Percentiles rank a stretch among this genome's conserved stretches.
Conservation (phyloP, 2,113 vertebrate species). For the Microtus montanus region DNA sequence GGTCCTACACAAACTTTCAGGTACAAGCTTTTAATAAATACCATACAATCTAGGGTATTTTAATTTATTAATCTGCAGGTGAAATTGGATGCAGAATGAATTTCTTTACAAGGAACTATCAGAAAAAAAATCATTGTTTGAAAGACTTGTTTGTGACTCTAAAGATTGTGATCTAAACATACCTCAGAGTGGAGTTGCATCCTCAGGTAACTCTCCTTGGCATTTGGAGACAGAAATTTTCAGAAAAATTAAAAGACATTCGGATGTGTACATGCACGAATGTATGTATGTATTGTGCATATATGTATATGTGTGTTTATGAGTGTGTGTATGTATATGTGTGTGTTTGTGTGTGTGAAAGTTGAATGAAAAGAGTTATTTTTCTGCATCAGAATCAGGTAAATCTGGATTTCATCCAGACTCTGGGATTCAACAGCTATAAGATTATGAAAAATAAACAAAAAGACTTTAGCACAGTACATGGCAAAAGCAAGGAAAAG, state of each 20-base stretch:
- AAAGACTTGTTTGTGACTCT: slow-evolving; percentile 4
- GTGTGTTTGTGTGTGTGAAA: not conserved
- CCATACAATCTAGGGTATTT: not conserved
- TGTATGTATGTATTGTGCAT: not conserved
- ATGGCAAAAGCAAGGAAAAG: not conserved
- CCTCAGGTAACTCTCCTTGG: not conserved
- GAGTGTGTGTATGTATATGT: not conserved
- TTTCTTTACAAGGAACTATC: not conserved
- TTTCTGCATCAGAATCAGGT: not conserved
- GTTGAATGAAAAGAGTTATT: not conserved
- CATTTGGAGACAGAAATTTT: not conserved
- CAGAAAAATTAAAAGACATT: not conserved
- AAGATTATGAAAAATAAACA: not conserved
- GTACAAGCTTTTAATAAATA: not conserved
- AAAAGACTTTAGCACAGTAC: not conserved
- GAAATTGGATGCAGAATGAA: not conserved
- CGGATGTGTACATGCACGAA: not conserved
- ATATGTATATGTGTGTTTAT: not conserved
- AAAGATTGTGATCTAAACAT: not conserved
- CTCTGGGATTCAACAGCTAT: not conserved
- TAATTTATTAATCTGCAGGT: not conserved
- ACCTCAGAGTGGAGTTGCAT: not conserved
- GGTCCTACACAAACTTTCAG: not conserved
- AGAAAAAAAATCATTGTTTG: not conserved
- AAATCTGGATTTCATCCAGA: not conserved